These are phyloP conservation scores for Vespertilio murinus DNA, from an alignment of 2,797 vertebrate species.

Conservation along the genomic window DNA sequence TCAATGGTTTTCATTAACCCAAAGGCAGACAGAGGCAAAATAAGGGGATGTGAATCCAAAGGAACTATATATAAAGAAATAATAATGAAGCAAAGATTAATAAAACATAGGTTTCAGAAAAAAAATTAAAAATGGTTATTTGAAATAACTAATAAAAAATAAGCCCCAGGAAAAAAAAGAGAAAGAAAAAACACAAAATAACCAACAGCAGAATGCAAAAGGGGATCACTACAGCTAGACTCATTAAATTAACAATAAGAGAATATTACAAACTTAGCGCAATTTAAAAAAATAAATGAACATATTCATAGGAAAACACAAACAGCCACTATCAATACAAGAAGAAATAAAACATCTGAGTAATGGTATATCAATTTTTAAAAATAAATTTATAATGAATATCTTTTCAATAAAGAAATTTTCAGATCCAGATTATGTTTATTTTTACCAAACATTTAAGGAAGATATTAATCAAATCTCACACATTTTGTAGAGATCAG, in stretches of 20 bases:
- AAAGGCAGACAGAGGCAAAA: not conserved
- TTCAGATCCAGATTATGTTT: not conserved
- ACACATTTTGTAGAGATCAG: not conserved
- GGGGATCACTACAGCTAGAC: not conserved
- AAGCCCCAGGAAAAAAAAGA: not conserved
- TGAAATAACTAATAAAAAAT: not conserved
- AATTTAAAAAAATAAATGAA: not conserved
- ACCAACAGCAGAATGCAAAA: not conserved
- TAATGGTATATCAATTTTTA: not conserved
- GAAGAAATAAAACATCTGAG: not conserved
- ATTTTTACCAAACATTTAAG: not conserved
- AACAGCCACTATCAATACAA: not conserved
- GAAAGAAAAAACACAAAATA: not conserved
- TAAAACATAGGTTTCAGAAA: not conserved
- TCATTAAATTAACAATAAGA: not conserved
- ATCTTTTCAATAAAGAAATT: not conserved
- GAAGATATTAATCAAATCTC: not conserved
- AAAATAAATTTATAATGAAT: not conserved
- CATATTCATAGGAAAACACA: not conserved
- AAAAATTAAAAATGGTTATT: not conserved
- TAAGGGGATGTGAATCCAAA: not conserved
- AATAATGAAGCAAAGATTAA: constrained; percentile 9
- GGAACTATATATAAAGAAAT: not conserved
- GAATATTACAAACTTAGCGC: not conserved
- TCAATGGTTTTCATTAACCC: not conserved